phyloP scores from a whole-genome alignment of 2,113 vertebrate genomes.

The Cyprinus carpio region DNA sequence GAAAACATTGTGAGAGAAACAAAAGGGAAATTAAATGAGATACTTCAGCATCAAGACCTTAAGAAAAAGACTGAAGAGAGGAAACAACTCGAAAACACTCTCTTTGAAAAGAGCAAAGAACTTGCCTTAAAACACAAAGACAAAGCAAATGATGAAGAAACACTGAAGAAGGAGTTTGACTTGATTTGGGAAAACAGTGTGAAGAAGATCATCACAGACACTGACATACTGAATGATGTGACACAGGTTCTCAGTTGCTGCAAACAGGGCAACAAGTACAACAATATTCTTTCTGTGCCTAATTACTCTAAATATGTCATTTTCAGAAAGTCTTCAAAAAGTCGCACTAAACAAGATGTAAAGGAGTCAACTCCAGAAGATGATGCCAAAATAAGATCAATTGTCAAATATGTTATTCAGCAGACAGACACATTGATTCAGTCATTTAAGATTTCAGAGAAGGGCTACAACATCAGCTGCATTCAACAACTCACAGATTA shows the following conservation, averaged over 20 bases:
- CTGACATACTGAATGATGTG: not conserved
- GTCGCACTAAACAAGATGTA: too few species aligned
- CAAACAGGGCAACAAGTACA: not conserved
- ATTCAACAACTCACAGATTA: conserved; percentile 62
- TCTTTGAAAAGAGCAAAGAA: not conserved
- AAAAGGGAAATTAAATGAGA: not conserved
- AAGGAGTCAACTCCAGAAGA: not conserved
- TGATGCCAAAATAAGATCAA: not conserved
- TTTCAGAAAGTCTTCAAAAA: too few species aligned
- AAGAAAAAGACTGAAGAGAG: not conserved
- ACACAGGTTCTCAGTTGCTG: not conserved
- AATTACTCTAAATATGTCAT: too few species aligned
- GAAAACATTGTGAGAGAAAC: not conserved
- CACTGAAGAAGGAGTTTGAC: not conserved
- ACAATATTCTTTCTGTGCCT: not conserved
- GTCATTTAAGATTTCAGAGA: not conserved
- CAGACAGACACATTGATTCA: not conserved
- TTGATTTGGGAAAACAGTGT: not conserved
- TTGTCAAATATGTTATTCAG: not conserved
- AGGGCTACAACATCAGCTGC: not conserved
- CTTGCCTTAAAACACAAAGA: not conserved
- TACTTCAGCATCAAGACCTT: not conserved
- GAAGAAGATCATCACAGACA: not conserved
- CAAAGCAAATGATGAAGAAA: not conserved
- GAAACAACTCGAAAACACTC: not conserved